Evolutionary conservation across 2,113 vertebrate genomes (phyloP), one percentile per base, ranked within the genome.

Genomic region (Tretioscincus oriximinensis): DNA sequence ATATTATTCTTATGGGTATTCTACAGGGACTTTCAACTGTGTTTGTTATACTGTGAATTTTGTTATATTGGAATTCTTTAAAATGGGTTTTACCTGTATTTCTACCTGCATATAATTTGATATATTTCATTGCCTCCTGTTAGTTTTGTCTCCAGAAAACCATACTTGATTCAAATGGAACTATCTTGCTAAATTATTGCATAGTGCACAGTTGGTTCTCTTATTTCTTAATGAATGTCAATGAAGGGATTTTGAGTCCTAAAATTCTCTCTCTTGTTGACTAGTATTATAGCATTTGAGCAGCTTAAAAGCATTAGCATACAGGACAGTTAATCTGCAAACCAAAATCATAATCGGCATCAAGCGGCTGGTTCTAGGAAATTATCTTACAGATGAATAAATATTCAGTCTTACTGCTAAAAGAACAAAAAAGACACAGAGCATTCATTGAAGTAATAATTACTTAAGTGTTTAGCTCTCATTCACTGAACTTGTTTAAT

Each of bases 321-420:
- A 12, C 49, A 73, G 81, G 31, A 78, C 81, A 83, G 47, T 83
- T 83, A 83, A 83, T 78, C 81, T 73, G 72, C 70, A 67, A 29
- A 21, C 68, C 70, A 54, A 83, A 78, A 65, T 83, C 69, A 63
- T 54, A 29, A 9, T 83, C 20, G n/a, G 20, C n/a, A 45, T 7
- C 61, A 78, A 66, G 76, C 20, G 29, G 14, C 61, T 73, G 35
- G 60, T 78, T 83, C 81, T 69, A 58, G 81, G 81, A 83, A 83
- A 83, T 83, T 29, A 78, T 67, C 69, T 66, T 58, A 78, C 63
- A 20, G 31, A 14, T 73, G 31, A 78, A 67, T 83, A 70, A 82
- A 76, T 76, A 78, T 77, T 71, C 61, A 29, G 45, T 73, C 61
- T 12, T 29, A 58, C 58, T 10, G 18, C n/a, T 64, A 20, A 64